phyloP scores from a whole-genome alignment of 2,113 vertebrate genomes.

The Leucosticte australis region DNA sequence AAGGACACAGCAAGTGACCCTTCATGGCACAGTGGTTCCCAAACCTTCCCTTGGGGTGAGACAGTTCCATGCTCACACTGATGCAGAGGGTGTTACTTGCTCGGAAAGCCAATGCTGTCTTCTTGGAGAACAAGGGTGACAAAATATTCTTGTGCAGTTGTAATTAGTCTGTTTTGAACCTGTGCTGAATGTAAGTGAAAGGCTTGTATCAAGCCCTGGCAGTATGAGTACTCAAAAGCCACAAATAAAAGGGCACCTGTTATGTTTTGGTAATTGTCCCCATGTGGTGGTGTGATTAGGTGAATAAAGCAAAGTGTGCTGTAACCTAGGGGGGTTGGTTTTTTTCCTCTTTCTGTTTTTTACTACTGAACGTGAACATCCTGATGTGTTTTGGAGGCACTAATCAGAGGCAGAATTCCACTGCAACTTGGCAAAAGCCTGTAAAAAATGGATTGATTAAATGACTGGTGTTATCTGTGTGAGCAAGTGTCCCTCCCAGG shows the following conservation, averaged over 20 bases:
- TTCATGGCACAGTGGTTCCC: background rate
- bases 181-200: background rate
- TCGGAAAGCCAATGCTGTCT: background rate
- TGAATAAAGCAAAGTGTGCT: background rate
- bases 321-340: rapidly evolving
- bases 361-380: background rate
- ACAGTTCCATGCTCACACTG: rapidly evolving
- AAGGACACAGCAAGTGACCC: background rate
- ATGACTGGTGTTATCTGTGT: background rate
- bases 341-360: background rate
- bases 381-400: background rate
- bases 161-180: background rate
- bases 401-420: background rate
- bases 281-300: rapidly evolving
- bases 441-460: background rate
- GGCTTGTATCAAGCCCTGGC: background rate
- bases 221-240: background rate
- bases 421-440: background rate
- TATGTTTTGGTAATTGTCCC: background rate
- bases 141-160: rapidly evolving
- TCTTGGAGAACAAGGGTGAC: background rate
- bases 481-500: background rate
- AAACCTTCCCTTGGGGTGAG: background rate
- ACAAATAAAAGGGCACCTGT: background rate
- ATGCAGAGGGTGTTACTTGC: rapidly evolving